phyloP scores from a whole-genome alignment of 2,113 vertebrate genomes.

The Odobenus rosmarus region DNA sequence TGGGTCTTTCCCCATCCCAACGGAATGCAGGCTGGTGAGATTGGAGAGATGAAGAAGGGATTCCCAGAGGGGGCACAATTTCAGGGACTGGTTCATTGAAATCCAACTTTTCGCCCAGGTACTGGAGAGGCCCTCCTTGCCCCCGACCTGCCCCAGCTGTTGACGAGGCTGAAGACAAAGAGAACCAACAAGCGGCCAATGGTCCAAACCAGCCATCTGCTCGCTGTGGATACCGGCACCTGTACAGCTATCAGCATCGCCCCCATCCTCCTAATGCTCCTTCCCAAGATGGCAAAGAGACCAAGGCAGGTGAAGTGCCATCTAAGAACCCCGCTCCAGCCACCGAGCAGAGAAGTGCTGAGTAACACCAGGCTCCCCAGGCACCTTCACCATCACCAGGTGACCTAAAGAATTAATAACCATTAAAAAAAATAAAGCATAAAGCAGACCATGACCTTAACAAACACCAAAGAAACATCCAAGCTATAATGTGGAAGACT shows the following conservation, averaged over 20 bases:
- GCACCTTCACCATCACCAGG: conserved; percentile 81
- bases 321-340: conserved; percentile 85
- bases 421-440: conserved; percentile 55
- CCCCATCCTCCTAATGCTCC: conserved; percentile 85
- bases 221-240: conserved; percentile 87
- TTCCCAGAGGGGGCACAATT: no score
- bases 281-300: conserved; percentile 85
- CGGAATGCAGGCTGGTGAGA: no score
- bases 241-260: conserved; percentile 86
- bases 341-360: conserved; percentile 84
- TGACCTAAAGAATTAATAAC: conserved; percentile 75
- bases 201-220: conserved; percentile 83
- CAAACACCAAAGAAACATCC: conserved; percentile 87
- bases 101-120: no score
- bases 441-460: conserved; percentile 66
- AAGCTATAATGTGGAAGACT: conserved; percentile 85
- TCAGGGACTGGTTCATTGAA: no score
- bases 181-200: conserved; percentile 84
- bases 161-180: conserved; percentile 87
- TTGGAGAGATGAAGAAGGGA: no score
- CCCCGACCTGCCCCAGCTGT: conserved; percentile 79
- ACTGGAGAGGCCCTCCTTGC: conserved; percentile 82
- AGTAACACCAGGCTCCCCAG: conserved; percentile 81
- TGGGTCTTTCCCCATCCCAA: no score
- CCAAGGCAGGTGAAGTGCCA: conserved; percentile 85